phyloP scores from a whole-genome alignment of 2,797 vertebrate genomes.

The Sebastes hubbsi region DNA sequence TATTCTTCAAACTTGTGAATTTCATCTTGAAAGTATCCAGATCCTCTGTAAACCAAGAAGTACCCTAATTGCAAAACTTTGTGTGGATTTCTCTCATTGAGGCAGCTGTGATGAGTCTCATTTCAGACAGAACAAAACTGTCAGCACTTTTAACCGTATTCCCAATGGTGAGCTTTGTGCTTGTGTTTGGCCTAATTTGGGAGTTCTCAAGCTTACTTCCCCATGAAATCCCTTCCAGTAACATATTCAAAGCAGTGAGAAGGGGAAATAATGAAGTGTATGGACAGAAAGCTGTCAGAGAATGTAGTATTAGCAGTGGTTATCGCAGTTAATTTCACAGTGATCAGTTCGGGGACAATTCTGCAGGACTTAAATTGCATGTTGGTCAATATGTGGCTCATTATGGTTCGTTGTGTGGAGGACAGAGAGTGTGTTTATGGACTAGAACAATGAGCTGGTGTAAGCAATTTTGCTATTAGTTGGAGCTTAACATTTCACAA shows the following conservation, averaged over 20 bases:
- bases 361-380: conserved; percentile 7
- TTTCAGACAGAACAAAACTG: conserved; percentile 37
- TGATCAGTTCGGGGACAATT: conserved; percentile 50
- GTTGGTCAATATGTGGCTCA: conserved; percentile 36
- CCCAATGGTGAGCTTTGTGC: conserved; percentile 35
- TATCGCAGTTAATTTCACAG: conserved; percentile 69
- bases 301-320: conserved; percentile 29
- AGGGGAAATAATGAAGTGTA: conserved; percentile 58
- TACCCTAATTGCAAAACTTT: conserved; percentile 38
- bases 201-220: conserved; percentile 48
- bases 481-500: conserved; percentile 37
- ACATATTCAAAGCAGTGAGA: conserved; percentile 49
- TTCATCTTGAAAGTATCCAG: conserved; percentile 22
- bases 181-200: conserved; percentile 66
- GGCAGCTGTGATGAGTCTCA: conserved; percentile 31
- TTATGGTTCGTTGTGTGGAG: background rate
- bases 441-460: conserved; percentile 6
- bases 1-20: conserved; percentile 1
- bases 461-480: conserved; percentile 37
- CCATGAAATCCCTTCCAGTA: conserved; percentile 63
- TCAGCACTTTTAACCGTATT: conserved; percentile 41
- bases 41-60: conserved; percentile 27
- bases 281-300: conserved; percentile 27
- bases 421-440: conserved; percentile 41
- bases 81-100: conserved; percentile 19